Evolutionary conservation across 2,888 invertebrate genomes (phyloP).

Genomic region (Noctua fimbriata): DNA sequence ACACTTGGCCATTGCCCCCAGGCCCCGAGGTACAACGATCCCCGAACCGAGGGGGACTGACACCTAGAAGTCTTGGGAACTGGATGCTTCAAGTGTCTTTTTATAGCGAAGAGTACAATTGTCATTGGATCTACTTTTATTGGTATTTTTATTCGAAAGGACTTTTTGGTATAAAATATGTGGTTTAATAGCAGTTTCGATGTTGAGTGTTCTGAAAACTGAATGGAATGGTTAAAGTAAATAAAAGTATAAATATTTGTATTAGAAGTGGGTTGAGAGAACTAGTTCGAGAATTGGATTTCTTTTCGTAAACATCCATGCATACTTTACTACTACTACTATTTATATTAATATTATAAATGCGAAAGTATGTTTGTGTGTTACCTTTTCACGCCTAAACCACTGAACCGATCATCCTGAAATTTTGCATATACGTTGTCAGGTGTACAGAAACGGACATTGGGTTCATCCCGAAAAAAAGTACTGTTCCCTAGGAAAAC

Average conservation of each 20-base stretch:
- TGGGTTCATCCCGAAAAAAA: no score
- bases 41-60: slow-evolving; percentile 50
- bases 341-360: no score
- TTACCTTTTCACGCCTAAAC: no score
- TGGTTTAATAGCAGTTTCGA: background rate
- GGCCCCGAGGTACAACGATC: slow-evolving; percentile 61
- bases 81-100: slow-evolving; percentile 31
- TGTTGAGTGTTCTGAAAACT: background rate
- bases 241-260: background rate
- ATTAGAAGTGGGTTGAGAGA: background rate
- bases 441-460: no score
- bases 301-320: no score
- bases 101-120: slow-evolving; percentile 22
- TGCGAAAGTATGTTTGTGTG: no score
- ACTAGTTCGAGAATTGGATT: background rate
- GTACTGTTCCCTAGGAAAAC: no score
- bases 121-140: slow-evolving; percentile 33
- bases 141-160: slow-evolving; percentile 15
- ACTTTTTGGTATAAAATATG: slow-evolving; percentile 10
- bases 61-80: slow-evolving; percentile 31
- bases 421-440: no score
- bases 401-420: no score
- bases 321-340: no score
- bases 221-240: background rate
- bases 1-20: slow-evolving; percentile 63